Percentiles rank a stretch among this genome's conserved stretches.
Evolutionary conservation across 2,888 invertebrate genomes (phyloP).

Genomic region (Pyralis farinalis): DNA sequence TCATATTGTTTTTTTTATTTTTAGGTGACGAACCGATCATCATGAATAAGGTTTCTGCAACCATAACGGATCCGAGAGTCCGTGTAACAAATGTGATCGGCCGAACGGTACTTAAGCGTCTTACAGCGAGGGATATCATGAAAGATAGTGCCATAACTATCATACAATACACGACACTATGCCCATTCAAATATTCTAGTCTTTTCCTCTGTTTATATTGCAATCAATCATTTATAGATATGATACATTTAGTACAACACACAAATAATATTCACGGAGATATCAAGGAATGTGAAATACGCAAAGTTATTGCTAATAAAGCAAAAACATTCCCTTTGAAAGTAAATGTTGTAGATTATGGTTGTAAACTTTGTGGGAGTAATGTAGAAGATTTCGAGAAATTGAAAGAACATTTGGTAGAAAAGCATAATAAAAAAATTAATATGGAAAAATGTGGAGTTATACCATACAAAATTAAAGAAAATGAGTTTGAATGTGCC

Average conservation of each 20-base stretch:
- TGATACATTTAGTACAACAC: conserved; percentile 9
- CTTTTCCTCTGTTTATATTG: conserved; percentile 10
- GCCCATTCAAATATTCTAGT: conserved; percentile 8
- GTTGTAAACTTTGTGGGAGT: conserved; percentile 18
- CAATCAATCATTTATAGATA: background rate
- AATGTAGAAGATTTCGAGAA: conserved; percentile 4
- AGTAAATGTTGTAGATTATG: conserved; percentile 15
- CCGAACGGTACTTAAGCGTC: background rate
- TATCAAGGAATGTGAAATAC: conserved; percentile 7
- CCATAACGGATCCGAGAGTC: background rate
- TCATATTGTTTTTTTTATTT: conserved; percentile 13
- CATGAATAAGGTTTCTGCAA: conserved; percentile 9
- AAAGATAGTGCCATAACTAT: conserved; percentile 9
- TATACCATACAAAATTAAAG: conserved; percentile 10
- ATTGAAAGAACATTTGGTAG: conserved; percentile 12
- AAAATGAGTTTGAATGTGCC: conserved; percentile 8
- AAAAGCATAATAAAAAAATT: conserved; percentile 9
- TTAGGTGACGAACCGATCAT: conserved; percentile 4
- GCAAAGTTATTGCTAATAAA: background rate
- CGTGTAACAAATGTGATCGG: background rate
- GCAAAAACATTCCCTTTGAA: conserved; percentile 14
- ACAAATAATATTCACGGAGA: background rate
- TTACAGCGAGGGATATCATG: conserved; percentile 4
- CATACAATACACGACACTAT: conserved; percentile 1
- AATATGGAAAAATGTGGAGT: conserved; percentile 11